Conservation (phyloP, 92 coral and sea anemone genomes). For the Umimayanthus chanpuru region DNA sequence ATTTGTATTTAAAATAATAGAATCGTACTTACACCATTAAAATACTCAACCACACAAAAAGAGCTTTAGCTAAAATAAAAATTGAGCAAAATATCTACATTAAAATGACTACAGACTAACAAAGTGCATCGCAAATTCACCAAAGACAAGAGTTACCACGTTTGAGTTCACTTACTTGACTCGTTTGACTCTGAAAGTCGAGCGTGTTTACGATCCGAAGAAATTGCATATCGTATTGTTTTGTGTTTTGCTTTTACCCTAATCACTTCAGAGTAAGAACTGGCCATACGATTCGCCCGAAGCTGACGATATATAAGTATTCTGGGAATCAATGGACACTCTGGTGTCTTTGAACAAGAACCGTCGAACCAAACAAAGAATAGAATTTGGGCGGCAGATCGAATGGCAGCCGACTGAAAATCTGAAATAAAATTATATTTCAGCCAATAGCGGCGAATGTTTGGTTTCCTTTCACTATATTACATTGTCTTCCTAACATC, state of each 20-base stretch:
- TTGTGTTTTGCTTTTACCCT: not conserved
- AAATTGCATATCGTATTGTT: constrained; percentile 8
- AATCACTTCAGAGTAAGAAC: constrained; percentile 14
- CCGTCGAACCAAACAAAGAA: not conserved
- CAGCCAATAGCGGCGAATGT: not conserved
- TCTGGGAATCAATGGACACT: not conserved
- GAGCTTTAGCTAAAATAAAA: not conserved
- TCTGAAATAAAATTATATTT: constrained; percentile 12
- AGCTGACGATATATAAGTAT: not conserved
- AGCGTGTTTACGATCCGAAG: not conserved
- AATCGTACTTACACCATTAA: not conserved
- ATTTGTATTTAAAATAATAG: too few relatives aligned
- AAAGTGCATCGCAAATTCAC: not conserved
- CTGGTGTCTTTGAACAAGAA: not conserved
- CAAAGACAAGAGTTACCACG: not conserved
- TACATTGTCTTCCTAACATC: not conserved
- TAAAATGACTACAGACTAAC: not conserved
- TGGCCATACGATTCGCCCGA: not conserved
- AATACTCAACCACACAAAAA: not conserved
- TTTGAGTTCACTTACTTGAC: not conserved
- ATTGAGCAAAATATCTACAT: not conserved
- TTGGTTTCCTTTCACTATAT: not conserved
- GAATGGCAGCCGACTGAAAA: constrained; percentile 5
- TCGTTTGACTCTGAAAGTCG: not conserved
- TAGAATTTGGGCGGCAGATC: not conserved